Conservation (phyloP, 2,888 invertebrate genomes). For the Platycnemis pennipes region DNA sequence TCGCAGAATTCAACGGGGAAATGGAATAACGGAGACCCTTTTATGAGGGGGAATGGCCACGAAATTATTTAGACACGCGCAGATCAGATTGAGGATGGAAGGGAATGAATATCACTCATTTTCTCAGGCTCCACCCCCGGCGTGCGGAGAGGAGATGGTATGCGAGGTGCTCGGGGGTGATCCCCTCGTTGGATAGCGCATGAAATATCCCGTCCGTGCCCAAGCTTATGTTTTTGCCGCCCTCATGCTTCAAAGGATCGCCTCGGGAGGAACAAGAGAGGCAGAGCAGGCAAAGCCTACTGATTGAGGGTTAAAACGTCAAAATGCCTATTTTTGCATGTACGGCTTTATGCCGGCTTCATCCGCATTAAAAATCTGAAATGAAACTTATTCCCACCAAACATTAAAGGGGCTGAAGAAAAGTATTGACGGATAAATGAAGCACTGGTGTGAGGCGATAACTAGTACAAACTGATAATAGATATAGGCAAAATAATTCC, state of each 20-base stretch:
- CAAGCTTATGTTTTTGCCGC: background rate
- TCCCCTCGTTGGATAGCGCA: background rate
- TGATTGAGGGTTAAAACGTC: too few relatives aligned
- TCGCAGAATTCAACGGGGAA: background rate
- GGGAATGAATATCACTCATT: slow-evolving; percentile 47
- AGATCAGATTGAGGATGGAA: slow-evolving; percentile 20
- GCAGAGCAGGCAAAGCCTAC: too few relatives aligned
- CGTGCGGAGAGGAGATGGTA: background rate
- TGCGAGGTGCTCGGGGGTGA: background rate
- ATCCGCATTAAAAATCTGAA: too few relatives aligned
- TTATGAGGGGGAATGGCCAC: background rate
- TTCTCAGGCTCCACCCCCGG: background rate
- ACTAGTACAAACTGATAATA: too few relatives aligned
- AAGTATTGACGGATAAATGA: too few relatives aligned
- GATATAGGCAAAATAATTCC: too few relatives aligned
- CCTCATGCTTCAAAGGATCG: background rate
- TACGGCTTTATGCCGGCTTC: too few relatives aligned
- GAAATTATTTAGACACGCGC: slow-evolving; percentile 34
- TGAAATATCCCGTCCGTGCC: slow-evolving; percentile 32
- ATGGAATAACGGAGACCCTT: background rate
- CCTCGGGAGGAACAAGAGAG: background rate
- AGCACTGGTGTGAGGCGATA: too few relatives aligned
- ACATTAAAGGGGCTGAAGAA: too few relatives aligned
- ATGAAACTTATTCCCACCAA: too few relatives aligned
- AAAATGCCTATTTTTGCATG: too few relatives aligned